Evolutionary conservation across 2,113 vertebrate species (phyloP).

Genomic region (Planiliza haematocheilus): DNA sequence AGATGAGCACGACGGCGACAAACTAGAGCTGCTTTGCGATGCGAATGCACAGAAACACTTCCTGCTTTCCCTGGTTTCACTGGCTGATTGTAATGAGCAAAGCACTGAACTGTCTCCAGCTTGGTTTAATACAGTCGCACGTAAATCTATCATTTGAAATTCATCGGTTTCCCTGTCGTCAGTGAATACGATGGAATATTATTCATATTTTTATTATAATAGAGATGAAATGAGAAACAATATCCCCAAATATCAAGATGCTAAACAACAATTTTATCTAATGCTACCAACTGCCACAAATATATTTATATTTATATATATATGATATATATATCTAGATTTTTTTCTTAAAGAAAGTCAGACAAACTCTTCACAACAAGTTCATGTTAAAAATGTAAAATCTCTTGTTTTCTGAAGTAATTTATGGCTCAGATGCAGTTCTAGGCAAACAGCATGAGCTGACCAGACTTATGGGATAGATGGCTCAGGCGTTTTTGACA

Average conservation of each 20-base stretch:
- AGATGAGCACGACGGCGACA: accelerated
- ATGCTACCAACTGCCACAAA: conserved; percentile 81
- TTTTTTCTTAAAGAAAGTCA: conserved; percentile 73
- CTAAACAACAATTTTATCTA: conserved; percentile 77
- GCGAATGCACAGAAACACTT: conserved; percentile 39
- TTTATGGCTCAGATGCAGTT: conserved; percentile 86
- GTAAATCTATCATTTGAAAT: conserved; percentile 3
- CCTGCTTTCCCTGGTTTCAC: conserved; percentile 8
- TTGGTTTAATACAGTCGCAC: conserved; percentile 16
- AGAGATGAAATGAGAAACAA: conserved; percentile 65
- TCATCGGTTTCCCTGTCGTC: conserved; percentile 7
- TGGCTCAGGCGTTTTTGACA: conserved; percentile 32
- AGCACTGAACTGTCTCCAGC: conserved; percentile 26
- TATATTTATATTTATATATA: conserved; percentile 68
- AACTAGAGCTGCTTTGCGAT: conserved; percentile 4
- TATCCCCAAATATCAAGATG: conserved; percentile 62
- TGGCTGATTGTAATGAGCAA: conserved; percentile 46
- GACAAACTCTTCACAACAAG: conserved; percentile 76
- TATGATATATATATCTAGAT: conserved; percentile 64
- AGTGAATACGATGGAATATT: conserved; percentile 1
- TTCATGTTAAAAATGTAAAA: conserved; percentile 66
- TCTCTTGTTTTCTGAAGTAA: conserved; percentile 72
- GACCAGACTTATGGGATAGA: conserved; percentile 38
- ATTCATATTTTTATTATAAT: conserved; percentile 35
- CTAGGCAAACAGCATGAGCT: conserved; percentile 73